phyloP scores from a whole-genome alignment of 2,113 vertebrate species.

The Bufo gargarizans region DNA sequence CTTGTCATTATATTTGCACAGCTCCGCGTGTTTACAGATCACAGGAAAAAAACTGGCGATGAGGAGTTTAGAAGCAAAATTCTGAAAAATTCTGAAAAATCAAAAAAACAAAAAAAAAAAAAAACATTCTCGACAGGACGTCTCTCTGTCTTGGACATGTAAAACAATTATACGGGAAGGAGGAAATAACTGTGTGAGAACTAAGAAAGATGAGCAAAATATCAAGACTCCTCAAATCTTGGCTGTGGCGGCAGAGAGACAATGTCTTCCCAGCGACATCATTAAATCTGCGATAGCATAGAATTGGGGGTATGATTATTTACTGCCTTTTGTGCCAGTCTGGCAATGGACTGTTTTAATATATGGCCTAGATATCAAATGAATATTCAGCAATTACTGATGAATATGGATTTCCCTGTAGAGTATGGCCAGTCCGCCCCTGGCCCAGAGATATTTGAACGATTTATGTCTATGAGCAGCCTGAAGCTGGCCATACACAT shows the following conservation, averaged over 20 bases:
- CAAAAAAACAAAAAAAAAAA: not conserved
- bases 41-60: slow-evolving; percentile 6
- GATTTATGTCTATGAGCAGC: no score
- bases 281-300: not conserved
- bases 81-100: slow-evolving; percentile 7
- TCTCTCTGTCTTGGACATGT: slow-evolving; percentile 17
- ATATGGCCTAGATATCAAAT: slow-evolving; percentile 11
- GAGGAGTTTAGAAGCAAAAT: not conserved
- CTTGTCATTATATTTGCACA: slow-evolving; percentile 25
- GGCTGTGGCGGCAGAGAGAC: not conserved
- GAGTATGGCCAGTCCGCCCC: no score
- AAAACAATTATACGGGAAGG: slow-evolving; percentile 12
- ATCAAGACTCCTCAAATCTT: not conserved
- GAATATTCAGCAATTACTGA: not conserved
- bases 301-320: slow-evolving; percentile 2
- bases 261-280: not conserved
- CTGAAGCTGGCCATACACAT: no score
- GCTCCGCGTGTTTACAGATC: slow-evolving; percentile 39
- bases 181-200: not conserved
- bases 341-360: slow-evolving; percentile 16
- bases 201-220: not conserved
- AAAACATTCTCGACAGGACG: not conserved
- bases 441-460: no score
- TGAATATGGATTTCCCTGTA: not conserved
- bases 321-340: not conserved